Percentiles rank a stretch among this genome's conserved stretches.
These are phyloP conservation scores for Rhinichthys klamathensis DNA, from an alignment of 2,113 vertebrate species.

Conservation along the genomic window DNA sequence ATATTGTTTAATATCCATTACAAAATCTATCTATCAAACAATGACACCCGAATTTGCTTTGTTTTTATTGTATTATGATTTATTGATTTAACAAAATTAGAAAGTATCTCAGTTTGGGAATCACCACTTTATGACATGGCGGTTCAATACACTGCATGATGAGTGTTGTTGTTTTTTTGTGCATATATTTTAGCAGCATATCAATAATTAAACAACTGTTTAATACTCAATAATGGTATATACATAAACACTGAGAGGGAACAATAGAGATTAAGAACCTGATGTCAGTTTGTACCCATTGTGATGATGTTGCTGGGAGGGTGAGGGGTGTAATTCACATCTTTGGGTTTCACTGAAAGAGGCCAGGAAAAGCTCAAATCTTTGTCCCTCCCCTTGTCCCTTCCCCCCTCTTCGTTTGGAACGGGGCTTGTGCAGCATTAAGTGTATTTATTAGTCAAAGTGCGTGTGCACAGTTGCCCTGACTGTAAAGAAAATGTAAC, in stretches of 20 bases:
- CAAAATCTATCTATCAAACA: no score
- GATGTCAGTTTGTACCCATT: background rate
- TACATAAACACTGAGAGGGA: background rate
- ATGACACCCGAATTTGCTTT: no score
- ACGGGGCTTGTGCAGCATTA: background rate
- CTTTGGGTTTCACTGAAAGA: constrained; percentile 52
- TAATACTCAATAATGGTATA: background rate
- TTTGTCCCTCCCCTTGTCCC: constrained; percentile 47
- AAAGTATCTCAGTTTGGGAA: no score
- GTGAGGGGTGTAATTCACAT: constrained; percentile 30
- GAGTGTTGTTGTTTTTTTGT: background rate
- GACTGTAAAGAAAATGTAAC: background rate
- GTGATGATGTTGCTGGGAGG: constrained; percentile 1
- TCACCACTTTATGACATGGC: no score
- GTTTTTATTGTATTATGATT: no score
- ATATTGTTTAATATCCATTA: no score
- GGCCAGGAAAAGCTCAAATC: constrained; percentile 32
- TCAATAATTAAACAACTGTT: no score
- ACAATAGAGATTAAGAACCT: background rate
- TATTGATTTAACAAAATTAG: no score
- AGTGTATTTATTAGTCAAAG: background rate
- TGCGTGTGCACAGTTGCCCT: background rate
- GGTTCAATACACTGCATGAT: background rate
- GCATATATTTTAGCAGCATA: no score
- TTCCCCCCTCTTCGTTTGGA: constrained; percentile 1